Evolutionary conservation across 2,113 vertebrate species (phyloP), one percentile per base, ranked within the genome.

Genomic region (Cnemophilus loriae): DNA sequence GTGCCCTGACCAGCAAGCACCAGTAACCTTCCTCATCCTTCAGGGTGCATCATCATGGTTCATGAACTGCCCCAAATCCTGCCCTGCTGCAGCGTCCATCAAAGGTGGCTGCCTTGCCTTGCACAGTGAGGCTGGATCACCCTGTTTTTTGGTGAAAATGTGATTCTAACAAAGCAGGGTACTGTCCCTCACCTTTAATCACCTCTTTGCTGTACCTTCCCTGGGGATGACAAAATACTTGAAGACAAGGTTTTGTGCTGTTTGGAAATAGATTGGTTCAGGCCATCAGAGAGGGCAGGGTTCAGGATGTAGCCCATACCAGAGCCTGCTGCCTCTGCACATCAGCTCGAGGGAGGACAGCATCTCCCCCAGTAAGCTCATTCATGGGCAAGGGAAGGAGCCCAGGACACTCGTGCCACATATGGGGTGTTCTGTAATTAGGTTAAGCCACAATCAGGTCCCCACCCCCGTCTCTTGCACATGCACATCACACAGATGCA

Each of bases 341-440:
- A 27, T 30, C 27, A 13, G n/a, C 7, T 5, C 1, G 5, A 79
- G 41, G 68, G 24, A 80, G 22, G 44, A 49, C 30, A 96, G 49
- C 53, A 39, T 82, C 61, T 57, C 15, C 39, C 22, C 28, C 53
- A 2, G 11, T 9, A 27, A 49, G 2, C 14, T 65, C 52, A 39
- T 49, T 63, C 57, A 47, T 1, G 11, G 44, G 26, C 46, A 50
- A 1, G 0, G 10, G 20, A 93, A 71, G 59, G 35, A 71, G 37
- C 27, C 23, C 68, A 84, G 68, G 82, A 42, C 53, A 46, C 74
- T 77, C 64, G n/a, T 26, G 55, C 24, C 60, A n/a, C 24, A 18
- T 32, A 5, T 17, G 4, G 17, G 0, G 1, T 1, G 3, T 17
- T 35, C 52, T 6, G 9, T 42, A 42, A 47, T 4, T 30, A 68